Evolutionary conservation across 2,797 vertebrate genomes (phyloP), one percentile per base, ranked within the genome.

Genomic region (Pseudomugil gertrudae): DNA sequence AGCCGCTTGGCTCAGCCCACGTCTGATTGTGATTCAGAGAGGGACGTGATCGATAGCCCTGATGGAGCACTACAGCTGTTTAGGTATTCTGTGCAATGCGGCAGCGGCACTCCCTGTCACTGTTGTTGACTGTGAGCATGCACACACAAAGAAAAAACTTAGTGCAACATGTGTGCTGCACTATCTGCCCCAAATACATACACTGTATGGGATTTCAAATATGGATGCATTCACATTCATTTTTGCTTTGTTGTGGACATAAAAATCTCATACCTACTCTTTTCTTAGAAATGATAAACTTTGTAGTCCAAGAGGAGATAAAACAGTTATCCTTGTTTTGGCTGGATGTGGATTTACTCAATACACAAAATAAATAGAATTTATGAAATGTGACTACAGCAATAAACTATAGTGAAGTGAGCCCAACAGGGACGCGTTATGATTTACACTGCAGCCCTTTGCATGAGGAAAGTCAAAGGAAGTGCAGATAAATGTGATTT

Each of bases 81-180:
- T 90, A 91, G 84, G 79, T 84, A 92, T 93, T 92, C 90, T 86
- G 90, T 90, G 91, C 90, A 89, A 89, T 89, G 91, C 90, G 84
- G 90, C 87, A 89, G 75, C 71, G 57, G 75, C 76, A 87, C 88
- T 87, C 86, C 84, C 80, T 74, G 78, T 84, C 80, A 66, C 80
- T 78, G 69, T 73, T 83, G 86, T 87, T 66, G 68, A 72, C 84
- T 71, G 67, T 82, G 85, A 89, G 79, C 30, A 57, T 68, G 74
- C 23, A n/a, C 59, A 32, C 74, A 59, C 65, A 51, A 32, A 72
- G 21, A 30, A 58, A 62, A 77, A 63, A 65, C 72, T 69, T 38
- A 56, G 47, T 40, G 43, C 62, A 36, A 58, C 48, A 33, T 23
- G 45, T 27, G 38, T 43, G 38, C 24, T 36, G 50, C 63, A 38